These are phyloP conservation scores for Lophotis ruficrista DNA, from an alignment of 2,113 vertebrate genomes.

Conservation along the genomic window DNA sequence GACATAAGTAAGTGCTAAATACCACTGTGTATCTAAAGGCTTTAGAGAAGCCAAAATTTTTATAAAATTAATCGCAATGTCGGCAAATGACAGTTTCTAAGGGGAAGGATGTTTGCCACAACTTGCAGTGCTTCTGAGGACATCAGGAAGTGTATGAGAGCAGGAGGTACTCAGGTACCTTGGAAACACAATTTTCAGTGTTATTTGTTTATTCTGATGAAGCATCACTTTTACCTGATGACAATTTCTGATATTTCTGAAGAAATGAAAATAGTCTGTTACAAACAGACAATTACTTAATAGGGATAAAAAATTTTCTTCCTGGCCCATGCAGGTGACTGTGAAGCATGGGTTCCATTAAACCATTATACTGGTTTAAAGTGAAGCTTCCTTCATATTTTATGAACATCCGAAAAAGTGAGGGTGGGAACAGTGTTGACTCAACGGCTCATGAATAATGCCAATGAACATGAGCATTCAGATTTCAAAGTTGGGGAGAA, in stretches of 20 bases:
- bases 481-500: neutral
- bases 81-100: neutral
- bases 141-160: neutral
- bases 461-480: neutral
- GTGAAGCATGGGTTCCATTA: neutral
- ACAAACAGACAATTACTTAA: neutral
- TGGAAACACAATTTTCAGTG: neutral
- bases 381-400: neutral
- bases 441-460: neutral
- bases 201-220: neutral
- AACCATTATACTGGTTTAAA: neutral
- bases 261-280: neutral
- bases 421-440: neutral
- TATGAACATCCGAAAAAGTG: neutral
- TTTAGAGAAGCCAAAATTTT: neutral
- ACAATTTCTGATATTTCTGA: neutral
- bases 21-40: neutral
- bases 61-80: neutral
- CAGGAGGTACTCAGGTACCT: neutral
- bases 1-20: neutral
- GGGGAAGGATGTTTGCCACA: neutral
- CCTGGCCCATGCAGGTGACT: neutral
- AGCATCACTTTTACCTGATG: neutral
- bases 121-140: neutral
- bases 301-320: neutral